These are phyloP conservation scores for Xestia sexstrigata DNA, from an alignment of 2,888 invertebrate species.

Conservation along the genomic window DNA sequence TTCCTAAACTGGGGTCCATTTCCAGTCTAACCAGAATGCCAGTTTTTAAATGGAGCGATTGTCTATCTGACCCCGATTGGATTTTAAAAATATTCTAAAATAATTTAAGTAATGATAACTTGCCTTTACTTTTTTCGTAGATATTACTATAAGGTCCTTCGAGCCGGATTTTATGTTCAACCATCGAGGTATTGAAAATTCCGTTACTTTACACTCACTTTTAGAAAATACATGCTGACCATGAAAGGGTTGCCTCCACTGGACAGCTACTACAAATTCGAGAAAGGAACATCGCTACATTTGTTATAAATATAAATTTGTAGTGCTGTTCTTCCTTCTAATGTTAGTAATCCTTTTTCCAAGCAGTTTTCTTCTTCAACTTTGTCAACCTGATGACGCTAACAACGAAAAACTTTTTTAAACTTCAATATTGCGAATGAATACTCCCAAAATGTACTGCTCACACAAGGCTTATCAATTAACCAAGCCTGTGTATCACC, in stretches of 20 bases:
- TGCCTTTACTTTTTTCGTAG: neutral
- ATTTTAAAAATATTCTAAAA: neutral
- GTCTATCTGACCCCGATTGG: neutral
- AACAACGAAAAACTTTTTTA: neutral
- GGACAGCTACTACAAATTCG: too few relatives aligned
- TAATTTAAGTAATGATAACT: neutral
- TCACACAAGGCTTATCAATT: slow-evolving; percentile 37
- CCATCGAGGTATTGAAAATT: too few relatives aligned
- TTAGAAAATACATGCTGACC: neutral
- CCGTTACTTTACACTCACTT: too few relatives aligned
- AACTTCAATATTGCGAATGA: neutral
- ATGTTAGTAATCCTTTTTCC: neutral
- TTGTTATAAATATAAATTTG: neutral
- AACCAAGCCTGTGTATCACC: slow-evolving; percentile 48
- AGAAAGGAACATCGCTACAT: too few relatives aligned
- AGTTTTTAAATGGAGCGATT: neutral
- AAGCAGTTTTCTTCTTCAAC: neutral
- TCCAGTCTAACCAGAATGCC: neutral
- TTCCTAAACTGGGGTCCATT: neutral
- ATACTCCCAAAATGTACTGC: neutral
- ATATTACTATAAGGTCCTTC: neutral
- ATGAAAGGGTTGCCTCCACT: neutral
- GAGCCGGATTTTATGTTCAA: too few relatives aligned
- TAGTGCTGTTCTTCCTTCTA: neutral
- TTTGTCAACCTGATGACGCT: neutral